Percentiles rank a stretch among this genome's conserved stretches.
Conservation (phyloP, 2,888 invertebrate species). For the Micoletzkya japonica region DNA sequence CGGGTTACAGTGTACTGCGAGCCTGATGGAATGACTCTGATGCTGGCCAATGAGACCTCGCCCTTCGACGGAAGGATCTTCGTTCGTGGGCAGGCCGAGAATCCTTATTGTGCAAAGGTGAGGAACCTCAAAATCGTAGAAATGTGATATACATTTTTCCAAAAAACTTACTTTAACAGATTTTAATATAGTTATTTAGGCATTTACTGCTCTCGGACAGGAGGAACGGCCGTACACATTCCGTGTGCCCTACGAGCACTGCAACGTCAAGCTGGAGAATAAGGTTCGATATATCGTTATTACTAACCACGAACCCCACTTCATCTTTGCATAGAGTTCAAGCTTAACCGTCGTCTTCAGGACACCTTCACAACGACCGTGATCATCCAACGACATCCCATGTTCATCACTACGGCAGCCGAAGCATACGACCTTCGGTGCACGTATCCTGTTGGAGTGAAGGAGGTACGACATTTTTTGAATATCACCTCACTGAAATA, state of each 20-base stretch:
- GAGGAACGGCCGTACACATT: slow-evolving; percentile 46
- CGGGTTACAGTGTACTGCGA: slow-evolving; percentile 55
- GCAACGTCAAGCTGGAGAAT: slow-evolving; percentile 53
- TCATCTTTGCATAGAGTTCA: not conserved
- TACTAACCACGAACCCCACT: not conserved
- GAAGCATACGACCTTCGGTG: slow-evolving; percentile 95
- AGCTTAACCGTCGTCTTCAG: slow-evolving; percentile 39
- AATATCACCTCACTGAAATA: not conserved
- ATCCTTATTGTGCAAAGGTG: slow-evolving; percentile 57
- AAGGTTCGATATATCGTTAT: slow-evolving; percentile 40
- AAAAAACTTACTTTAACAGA: not conserved
- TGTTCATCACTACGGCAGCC: slow-evolving; percentile 88
- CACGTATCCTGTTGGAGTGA: slow-evolving; percentile 89
- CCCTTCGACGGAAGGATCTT: slow-evolving; percentile 58
- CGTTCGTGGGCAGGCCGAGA: slow-evolving; percentile 60
- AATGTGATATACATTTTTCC: not conserved
- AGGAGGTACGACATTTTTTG: slow-evolving; percentile 63
- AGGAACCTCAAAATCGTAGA: not conserved
- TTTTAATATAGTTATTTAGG: not conserved
- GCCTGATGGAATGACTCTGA: slow-evolving; percentile 56
- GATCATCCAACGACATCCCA: slow-evolving; percentile 93
- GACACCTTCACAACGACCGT: slow-evolving; percentile 71
- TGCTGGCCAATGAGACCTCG: slow-evolving; percentile 44
- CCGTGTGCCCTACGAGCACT: slow-evolving; percentile 58
- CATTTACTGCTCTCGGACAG: slow-evolving; percentile 24